A percentile compares a stretch with the other conserved stretches of the same genome.
phyloP scores from a whole-genome alignment of 2,888 invertebrate species.

The Leucozona laternaria region DNA sequence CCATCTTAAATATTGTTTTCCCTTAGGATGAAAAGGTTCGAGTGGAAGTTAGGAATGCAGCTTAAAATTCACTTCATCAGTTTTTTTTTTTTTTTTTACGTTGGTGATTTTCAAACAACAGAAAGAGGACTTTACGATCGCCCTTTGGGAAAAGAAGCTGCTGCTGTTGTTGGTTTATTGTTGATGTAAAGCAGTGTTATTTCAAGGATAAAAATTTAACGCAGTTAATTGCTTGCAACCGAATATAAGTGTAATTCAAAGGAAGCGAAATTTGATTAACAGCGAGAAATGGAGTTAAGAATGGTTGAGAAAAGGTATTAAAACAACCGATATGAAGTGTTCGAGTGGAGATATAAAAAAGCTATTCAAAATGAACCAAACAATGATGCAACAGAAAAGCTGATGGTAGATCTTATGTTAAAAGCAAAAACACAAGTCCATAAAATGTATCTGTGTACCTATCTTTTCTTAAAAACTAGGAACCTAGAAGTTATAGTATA shows the following conservation, averaged over 20 bases:
- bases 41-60: slow-evolving; percentile 29
- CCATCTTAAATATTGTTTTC: slow-evolving; percentile 13
- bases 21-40: slow-evolving; percentile 41
- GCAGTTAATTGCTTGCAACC: slow-evolving; percentile 71
- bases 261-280: slow-evolving; percentile 66
- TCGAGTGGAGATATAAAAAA: neutral
- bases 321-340: slow-evolving; percentile 38
- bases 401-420: neutral
- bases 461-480: neutral
- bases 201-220: slow-evolving; percentile 58
- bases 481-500: too few species aligned
- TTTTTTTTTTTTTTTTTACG: neutral
- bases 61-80: slow-evolving; percentile 47
- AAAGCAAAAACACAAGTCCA: neutral
- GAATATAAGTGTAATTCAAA: slow-evolving; percentile 58
- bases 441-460: neutral
- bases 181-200: slow-evolving; percentile 2
- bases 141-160: slow-evolving; percentile 26
- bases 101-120: neutral
- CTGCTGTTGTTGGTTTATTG: slow-evolving; percentile 16
- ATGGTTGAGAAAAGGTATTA: neutral
- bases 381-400: slow-evolving; percentile 13
- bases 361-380: neutral
- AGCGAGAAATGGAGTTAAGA: slow-evolving; percentile 31
- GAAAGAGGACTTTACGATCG: slow-evolving; percentile 50